Base-by-base conservation (phyloP, 1,140 invertebrate genomes). In the Pseudachorutes palmiensis region DNA sequence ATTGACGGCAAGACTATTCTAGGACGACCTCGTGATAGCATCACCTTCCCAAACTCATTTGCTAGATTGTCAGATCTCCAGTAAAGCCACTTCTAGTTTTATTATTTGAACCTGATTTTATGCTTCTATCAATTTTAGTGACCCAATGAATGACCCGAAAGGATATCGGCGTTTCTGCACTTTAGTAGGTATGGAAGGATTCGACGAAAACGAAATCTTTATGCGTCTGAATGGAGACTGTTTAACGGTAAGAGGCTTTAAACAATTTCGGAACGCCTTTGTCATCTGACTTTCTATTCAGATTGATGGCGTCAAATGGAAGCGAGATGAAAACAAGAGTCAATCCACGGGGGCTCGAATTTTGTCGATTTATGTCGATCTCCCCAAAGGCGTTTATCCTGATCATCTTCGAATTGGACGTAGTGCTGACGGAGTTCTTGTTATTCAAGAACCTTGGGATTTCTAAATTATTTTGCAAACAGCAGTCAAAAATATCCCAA, bases 401-500 rank as follows among this genome's bases (percentile, higher is more conserved):
- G 65, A 59, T 31, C 36, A 61, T 24, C 65, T 66, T 31, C 32
- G 28, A 48, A 60, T 66, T 24, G 65, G 49, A 29, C 26, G 65
- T 28, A 16, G 58, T 45, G 26, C 16, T 2, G 32, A 61, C 26
- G 65, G 65, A 19, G 30, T 58, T 5, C 29, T 66, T 14, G 29
- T 66, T 30, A n/a, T 66, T 32, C 65, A 66, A 61, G 65, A 66
- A 30, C 58, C 65, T 26, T 66, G 65, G 65, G 30, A 60, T 5
- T 66, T 60, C 31, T 66, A 33, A 58, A 49, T n/a, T n/a, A n/a
- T n/a, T n/a, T n/a, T n/a, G n/a, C n/a, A n/a, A n/a, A n/a, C n/a
- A n/a, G n/a, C n/a, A n/a, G n/a, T n/a, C n/a, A n/a, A n/a, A n/a
- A n/a, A n/a, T n/a, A n/a, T n/a, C n/a, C n/a, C n/a, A n/a, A n/a